These are phyloP conservation scores for Zygogramma bicolorata DNA, from an alignment of 2,888 invertebrate species.

Conservation along the genomic window DNA sequence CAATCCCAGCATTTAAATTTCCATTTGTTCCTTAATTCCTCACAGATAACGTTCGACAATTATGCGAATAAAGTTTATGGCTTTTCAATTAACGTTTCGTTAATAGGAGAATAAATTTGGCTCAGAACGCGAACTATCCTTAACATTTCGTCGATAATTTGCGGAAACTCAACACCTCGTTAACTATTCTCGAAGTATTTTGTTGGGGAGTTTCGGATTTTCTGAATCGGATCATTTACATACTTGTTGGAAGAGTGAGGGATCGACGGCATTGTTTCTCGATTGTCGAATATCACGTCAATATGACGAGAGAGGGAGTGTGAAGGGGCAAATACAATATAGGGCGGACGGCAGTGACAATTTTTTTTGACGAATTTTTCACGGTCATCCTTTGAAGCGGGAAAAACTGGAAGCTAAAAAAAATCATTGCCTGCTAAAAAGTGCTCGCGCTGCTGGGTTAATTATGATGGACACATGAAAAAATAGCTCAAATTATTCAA, in stretches of 20 bases:
- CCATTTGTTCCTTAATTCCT: conserved; percentile 29
- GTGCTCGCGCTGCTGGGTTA: too few relatives aligned
- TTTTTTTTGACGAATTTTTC: too few relatives aligned
- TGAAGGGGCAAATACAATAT: too few relatives aligned
- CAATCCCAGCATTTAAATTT: conserved; percentile 18
- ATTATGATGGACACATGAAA: too few relatives aligned
- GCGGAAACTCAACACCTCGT: conserved; percentile 32
- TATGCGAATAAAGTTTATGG: conserved; percentile 36
- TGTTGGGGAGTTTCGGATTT: background rate
- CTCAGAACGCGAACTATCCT: conserved; percentile 10
- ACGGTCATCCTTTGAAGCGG: too few relatives aligned
- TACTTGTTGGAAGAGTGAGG: background rate
- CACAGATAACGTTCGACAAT: conserved; percentile 24
- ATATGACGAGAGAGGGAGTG: too few relatives aligned
- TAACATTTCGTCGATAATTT: conserved; percentile 31
- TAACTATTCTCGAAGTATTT: conserved; percentile 29
- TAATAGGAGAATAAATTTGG: background rate
- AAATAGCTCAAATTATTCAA: too few relatives aligned
- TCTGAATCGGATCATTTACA: background rate
- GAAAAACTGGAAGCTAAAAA: too few relatives aligned
- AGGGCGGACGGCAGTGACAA: too few relatives aligned
- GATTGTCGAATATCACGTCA: too few relatives aligned
- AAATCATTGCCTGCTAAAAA: too few relatives aligned
- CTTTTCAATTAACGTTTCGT: conserved; percentile 33
- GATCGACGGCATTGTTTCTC: too few relatives aligned